Percentiles rank a stretch among this genome's conserved stretches.
These are phyloP conservation scores for Conops quadrifasciatus DNA, from an alignment of 2,888 invertebrate genomes.

Conservation along the genomic window DNA sequence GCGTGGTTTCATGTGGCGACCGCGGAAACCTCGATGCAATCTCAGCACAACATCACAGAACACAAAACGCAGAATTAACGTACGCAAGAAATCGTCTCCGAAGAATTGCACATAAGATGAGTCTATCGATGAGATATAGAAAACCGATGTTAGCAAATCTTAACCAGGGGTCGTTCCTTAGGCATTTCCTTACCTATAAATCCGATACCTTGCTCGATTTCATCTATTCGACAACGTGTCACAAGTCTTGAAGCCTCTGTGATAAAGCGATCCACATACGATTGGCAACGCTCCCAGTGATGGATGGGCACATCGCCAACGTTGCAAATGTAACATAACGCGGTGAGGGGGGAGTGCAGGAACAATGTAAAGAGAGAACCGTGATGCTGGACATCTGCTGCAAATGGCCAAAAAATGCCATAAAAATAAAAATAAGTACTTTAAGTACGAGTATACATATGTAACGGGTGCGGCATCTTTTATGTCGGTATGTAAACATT, in stretches of 20 bases:
- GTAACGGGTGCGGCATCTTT: too few species aligned
- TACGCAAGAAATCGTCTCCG: constrained; percentile 92
- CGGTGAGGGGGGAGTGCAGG: constrained; percentile 92
- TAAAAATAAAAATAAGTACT: background rate
- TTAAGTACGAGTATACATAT: too few species aligned
- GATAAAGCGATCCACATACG: constrained; percentile 87
- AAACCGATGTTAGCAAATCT: background rate
- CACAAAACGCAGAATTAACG: constrained; percentile 87
- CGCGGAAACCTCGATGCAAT: constrained; percentile 85
- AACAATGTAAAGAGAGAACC: constrained; percentile 95
- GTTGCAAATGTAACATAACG: constrained; percentile 91
- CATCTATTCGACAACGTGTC: constrained; percentile 82
- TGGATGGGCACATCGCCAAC: constrained; percentile 84
- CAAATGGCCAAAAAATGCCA: constrained; percentile 17
- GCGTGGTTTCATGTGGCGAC: constrained; percentile 85
- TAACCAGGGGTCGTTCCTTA: background rate
- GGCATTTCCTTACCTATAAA: constrained; percentile 59
- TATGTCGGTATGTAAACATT: too few species aligned
- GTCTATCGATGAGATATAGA: constrained; percentile 66
- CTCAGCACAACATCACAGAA: constrained; percentile 93
- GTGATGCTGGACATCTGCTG: constrained; percentile 80
- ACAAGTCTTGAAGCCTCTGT: constrained; percentile 86
- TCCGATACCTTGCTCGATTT: constrained; percentile 67
- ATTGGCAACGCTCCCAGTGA: constrained; percentile 91
- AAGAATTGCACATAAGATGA: constrained; percentile 83